A percentile compares a stretch with the other conserved stretches of the same genome.
Conservation (phyloP, 2,113 vertebrate species). For the Semnopithecus entellus region DNA sequence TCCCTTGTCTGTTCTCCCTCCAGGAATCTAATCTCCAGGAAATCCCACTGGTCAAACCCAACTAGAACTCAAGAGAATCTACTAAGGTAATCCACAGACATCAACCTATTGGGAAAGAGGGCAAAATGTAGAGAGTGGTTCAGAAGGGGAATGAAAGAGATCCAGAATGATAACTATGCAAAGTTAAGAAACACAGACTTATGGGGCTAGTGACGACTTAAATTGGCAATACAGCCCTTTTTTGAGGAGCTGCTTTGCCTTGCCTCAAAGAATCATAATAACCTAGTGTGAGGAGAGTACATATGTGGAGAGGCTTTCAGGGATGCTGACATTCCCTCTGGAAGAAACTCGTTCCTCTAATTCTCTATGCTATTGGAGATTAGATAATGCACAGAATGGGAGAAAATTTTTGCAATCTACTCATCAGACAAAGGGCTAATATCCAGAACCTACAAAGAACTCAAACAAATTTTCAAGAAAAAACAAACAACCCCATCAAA, state of each 20-base stretch:
- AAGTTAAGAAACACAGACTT: background rate
- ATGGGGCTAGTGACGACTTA: background rate
- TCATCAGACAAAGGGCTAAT: no score
- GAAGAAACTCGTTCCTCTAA: background rate
- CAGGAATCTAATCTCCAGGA: background rate
- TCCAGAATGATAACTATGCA: rapidly evolving
- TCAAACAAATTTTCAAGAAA: no score
- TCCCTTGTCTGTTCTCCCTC: background rate
- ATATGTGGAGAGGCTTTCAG: background rate
- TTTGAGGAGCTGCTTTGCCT: background rate
- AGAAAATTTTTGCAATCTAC: no score
- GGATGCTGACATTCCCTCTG: background rate
- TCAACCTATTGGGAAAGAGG: background rate
- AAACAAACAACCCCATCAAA: no score
- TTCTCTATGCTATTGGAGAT: background rate
- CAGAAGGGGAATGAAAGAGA: background rate
- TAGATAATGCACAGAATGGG: background rate
- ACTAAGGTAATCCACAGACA: background rate
- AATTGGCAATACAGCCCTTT: background rate
- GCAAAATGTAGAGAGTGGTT: background rate
- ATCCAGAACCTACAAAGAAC: no score
- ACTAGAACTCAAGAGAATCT: background rate
- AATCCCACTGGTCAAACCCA: background rate
- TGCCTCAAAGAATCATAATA: background rate
- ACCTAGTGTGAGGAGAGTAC: background rate